These are phyloP conservation scores for Meles meles DNA, from an alignment of 2,113 vertebrate genomes.

Conservation along the genomic window DNA sequence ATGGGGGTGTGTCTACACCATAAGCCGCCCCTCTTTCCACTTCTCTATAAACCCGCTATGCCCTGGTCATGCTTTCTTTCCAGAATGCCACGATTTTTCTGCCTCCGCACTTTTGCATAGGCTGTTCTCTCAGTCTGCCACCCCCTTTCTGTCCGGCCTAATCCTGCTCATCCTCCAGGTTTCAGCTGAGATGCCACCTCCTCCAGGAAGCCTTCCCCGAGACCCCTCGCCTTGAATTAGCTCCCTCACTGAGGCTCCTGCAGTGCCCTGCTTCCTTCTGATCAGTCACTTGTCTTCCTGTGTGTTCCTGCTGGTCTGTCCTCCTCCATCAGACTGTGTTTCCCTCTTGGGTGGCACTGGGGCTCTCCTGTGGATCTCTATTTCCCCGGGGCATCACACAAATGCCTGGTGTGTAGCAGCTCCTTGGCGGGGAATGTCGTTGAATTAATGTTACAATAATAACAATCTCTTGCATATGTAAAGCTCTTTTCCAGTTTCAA, in stretches of 20 bases:
- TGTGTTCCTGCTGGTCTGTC: background rate
- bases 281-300: background rate
- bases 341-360: background rate
- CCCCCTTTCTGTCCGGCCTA: background rate
- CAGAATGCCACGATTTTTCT: background rate
- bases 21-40: background rate
- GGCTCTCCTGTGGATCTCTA: background rate
- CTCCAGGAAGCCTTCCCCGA: conserved; percentile 30
- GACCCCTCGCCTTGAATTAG: background rate
- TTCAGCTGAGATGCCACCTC: background rate
- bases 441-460: conserved; percentile 18
- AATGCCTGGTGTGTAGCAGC: background rate
- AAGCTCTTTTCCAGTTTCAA: conserved; percentile 33
- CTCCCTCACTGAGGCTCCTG: background rate
- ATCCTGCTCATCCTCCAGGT: background rate
- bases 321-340: background rate
- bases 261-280: background rate
- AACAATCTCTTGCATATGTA: conserved; percentile 26
- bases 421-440: background rate
- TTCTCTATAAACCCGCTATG: background rate
- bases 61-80: background rate
- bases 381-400: conserved; percentile 21
- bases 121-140: background rate
- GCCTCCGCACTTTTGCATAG: background rate
- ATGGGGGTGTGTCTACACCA: background rate